A percentile compares a stretch with the other conserved stretches of the same genome.
phyloP scores from a whole-genome alignment of 2,888 invertebrate species.

The Ennomos erosarius region DNA sequence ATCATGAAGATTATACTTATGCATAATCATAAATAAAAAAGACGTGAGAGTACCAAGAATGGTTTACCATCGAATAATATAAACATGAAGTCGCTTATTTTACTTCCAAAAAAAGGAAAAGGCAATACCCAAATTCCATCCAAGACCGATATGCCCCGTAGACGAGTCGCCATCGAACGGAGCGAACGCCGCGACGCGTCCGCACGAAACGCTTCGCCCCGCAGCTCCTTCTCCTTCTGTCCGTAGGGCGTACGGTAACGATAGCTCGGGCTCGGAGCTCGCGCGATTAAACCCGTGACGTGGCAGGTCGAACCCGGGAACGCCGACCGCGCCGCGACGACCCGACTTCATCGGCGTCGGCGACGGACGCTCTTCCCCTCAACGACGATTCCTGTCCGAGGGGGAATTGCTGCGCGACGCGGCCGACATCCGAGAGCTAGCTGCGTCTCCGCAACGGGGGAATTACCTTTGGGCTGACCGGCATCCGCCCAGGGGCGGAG shows the following conservation, averaged over 20 bases:
- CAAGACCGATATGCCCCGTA: background rate
- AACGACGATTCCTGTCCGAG: slow-evolving; percentile 92
- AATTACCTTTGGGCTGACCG: slow-evolving; percentile 83
- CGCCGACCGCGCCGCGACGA: slow-evolving; percentile 94
- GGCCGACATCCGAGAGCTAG: slow-evolving; percentile 94
- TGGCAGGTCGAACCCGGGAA: slow-evolving; percentile 95
- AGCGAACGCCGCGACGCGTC: slow-evolving; percentile 58
- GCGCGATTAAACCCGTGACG: slow-evolving; percentile 84
- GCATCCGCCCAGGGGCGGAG: slow-evolving; percentile 64
- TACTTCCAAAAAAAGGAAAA: too few relatives aligned
- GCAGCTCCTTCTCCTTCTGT: slow-evolving; percentile 84
- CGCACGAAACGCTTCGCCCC: slow-evolving; percentile 82
- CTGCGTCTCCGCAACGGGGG: slow-evolving; percentile 92
- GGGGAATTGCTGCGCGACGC: slow-evolving; percentile 90
- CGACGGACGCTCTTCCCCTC: slow-evolving; percentile 87
- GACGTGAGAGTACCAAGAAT: too few relatives aligned
- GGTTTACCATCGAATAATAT: too few relatives aligned
- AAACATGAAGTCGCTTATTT: too few relatives aligned
- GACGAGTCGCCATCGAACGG: background rate
- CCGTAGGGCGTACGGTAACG: slow-evolving; percentile 85
- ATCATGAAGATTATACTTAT: too few relatives aligned
- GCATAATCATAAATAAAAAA: too few relatives aligned
- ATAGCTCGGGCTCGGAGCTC: slow-evolving; percentile 83
- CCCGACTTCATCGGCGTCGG: slow-evolving; percentile 94
- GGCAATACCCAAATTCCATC: too few relatives aligned